Base-by-base conservation (phyloP, 2,888 invertebrate species). In the Synanthedon myopaeformis region DNA sequence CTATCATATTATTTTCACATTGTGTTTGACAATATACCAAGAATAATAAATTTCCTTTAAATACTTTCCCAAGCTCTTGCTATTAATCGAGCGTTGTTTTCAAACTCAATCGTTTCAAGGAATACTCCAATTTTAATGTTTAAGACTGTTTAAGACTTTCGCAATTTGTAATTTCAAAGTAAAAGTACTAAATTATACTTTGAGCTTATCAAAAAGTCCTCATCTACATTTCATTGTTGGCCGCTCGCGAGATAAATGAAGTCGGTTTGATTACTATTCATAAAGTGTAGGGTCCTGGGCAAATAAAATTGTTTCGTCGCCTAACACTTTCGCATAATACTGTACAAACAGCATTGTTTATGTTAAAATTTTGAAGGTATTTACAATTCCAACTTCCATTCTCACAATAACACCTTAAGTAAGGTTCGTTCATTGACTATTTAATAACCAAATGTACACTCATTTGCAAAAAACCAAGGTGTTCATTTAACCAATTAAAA, bases 251-350 rank as follows among this genome's bases (percentile, higher is more conserved):
- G 70, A 73, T 75, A 76, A 79, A 79, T 78, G 74, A 75, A 72
- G 69, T 69, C 63, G 68, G 70, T 75, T 74, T 79, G 75, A 79
- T 81, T 80, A 80, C 74, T 79, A 78, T 79, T 74, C 76, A 79
- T 79, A 76, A 80, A 79, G 75, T 73, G 73, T 68, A 61, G 69
- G 70, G 70, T 68, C 67, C 63, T 64, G 64, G 56, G 60, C 65
- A 70, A 70, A 72, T 72, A 70, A 76, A 76, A 59, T 59, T 57
- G 57, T 60, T 61, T 64, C 65, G 65, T 60, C 58, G 63, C 58
- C 61, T 65, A 67, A 66, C 51, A n/a, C 19, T 51, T 12, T 51
- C 2, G 28, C 13, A 49, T 58, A 66, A 58, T 55, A 55, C 35
- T 35, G 2, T 35, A 35, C 35, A 35, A 35, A 35, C 35, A 35